A percentile compares a stretch with the other conserved stretches of the same genome.
phyloP scores from a whole-genome alignment of 2,113 vertebrate genomes.

The Rattus norvegicus region GRCr8 NC_086029.1:46458001-46458500 shows the following conservation, averaged over 20 bases:
- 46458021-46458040: background rate
- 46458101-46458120: background rate
- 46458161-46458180: background rate
- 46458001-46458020: background rate
- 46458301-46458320: background rate
- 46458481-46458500: background rate
- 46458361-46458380: background rate
- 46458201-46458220: constrained; percentile 90
- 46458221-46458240: constrained; percentile 95
- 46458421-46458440: background rate
- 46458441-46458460: background rate
- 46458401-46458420: background rate
- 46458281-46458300: constrained; percentile 93
- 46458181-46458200: constrained; percentile 86
- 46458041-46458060: background rate
- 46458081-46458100: no score
- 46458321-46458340: background rate
- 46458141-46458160: background rate
- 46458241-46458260: constrained; percentile 91
- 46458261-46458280: constrained; percentile 91
- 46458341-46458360: background rate
- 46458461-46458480: background rate
- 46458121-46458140: no score
- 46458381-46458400: no score
- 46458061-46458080: background rate